Conservation (phyloP, 2,797 vertebrate genomes). For the Falco columbarius region DNA sequence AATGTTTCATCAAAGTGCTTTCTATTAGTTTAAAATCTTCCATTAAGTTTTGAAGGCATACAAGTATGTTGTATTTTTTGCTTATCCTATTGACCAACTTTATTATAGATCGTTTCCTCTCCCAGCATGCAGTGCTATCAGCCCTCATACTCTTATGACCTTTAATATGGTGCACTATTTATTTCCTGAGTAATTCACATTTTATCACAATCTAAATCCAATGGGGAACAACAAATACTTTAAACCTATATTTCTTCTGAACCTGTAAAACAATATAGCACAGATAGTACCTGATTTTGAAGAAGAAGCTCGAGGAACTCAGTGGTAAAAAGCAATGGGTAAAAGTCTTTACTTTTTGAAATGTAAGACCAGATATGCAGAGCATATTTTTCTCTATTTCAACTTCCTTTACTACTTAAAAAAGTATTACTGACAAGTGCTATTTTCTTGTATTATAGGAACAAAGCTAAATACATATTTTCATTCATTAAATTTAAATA, state of each 20-base stretch:
- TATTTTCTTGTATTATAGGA: background rate
- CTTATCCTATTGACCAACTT: background rate
- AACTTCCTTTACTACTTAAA: background rate
- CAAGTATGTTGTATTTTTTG: background rate
- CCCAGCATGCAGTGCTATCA: background rate
- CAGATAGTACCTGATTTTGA: background rate
- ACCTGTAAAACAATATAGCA: background rate
- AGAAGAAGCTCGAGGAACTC: background rate
- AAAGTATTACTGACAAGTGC: background rate
- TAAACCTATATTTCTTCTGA: background rate
- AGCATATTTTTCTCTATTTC: background rate
- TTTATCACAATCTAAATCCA: background rate
- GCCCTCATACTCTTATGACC: background rate
- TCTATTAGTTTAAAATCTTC: background rate
- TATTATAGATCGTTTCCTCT: background rate
- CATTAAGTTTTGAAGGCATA: background rate
- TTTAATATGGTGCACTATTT: background rate
- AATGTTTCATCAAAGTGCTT: background rate
- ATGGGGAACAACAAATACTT: background rate
- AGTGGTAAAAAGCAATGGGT: background rate
- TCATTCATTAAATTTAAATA: background rate
- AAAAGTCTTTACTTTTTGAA: background rate
- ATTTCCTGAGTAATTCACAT: background rate
- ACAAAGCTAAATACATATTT: background rate
- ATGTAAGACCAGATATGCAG: background rate